Evolutionary conservation across 1,140 invertebrate species (phyloP).

Genomic region (Octopus sinensis): DNA sequence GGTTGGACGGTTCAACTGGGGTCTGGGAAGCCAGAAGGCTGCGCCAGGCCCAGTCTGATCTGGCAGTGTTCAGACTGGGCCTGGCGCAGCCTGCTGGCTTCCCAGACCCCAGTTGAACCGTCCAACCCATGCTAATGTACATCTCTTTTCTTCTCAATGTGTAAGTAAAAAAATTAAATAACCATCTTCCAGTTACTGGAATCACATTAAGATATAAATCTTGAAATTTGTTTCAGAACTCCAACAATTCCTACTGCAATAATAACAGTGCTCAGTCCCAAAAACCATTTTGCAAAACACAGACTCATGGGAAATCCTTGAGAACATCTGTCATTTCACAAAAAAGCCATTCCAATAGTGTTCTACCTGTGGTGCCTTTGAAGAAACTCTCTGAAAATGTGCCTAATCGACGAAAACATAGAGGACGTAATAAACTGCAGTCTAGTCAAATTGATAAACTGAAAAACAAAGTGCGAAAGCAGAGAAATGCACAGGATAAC

Average conservation of each 20-base stretch:
- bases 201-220: too few relatives aligned
- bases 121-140: too few relatives aligned
- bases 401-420: background rate
- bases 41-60: too few relatives aligned
- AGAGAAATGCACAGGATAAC: background rate
- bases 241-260: background rate
- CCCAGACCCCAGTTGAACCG: too few relatives aligned
- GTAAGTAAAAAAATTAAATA: too few relatives aligned
- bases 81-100: too few relatives aligned
- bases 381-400: constrained; percentile 6
- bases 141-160: too few relatives aligned
- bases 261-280: background rate
- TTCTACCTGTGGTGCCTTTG: background rate
- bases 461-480: background rate
- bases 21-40: too few relatives aligned
- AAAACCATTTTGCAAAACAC: background rate
- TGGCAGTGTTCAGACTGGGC: too few relatives aligned
- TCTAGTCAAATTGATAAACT: background rate
- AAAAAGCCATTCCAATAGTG: background rate
- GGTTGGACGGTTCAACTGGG: too few relatives aligned
- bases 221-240: background rate
- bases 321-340: background rate
- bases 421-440: background rate
- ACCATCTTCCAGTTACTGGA: too few relatives aligned
- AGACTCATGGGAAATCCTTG: background rate